Base-by-base conservation (phyloP, 2,888 invertebrate species). In the Drosophila quinaria region DNA sequence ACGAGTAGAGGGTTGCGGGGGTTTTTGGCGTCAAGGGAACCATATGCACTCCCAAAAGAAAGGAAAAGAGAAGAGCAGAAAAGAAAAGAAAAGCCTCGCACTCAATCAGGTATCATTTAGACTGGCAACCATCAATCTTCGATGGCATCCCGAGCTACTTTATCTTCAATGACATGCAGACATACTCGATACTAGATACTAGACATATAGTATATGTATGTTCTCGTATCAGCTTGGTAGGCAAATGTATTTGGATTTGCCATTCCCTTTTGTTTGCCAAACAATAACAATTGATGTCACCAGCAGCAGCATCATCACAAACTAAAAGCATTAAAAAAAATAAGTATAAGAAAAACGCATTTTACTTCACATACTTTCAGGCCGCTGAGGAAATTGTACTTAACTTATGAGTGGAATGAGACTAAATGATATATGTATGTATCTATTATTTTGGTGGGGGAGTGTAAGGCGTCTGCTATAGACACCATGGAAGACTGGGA, bases 231-330 rank as follows among this genome's bases (percentile, higher is more conserved):
- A 17, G 51, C 17, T 50, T 54, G 66, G 64, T 82, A 87, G 82
- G 83, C 89, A 87, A 84, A 87, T 84, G 71, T 88, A 73, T 82
- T 70, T 68, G 65, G 76, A 79, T 86, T 77, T 89, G 70, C 68
- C 80, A 78, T 59, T 70, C 64, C 52, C 70, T 70, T 70, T 87
- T 86, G 87, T 86, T 88, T 86, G 89, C 61, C 83, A 60, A 75
- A 87, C 89, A 86, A 87, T 87, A 89, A 88, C 90, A 90, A 90
- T 86, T 73, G 90, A 82, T 82, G 90, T 85, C 90, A 85, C 67
- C 69, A 73, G 59, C 66, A 72, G 64, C 68, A 50, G 56, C 49
- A 58, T 37, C 70, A 22, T 29, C 29, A 29, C 44, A 47, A 68
- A 68, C 82, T 71, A 74, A 85, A 64, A 70, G 66, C 70, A 37